phyloP scores from a whole-genome alignment of 2,888 invertebrate genomes.

The Synanthedon vespiformis region DNA sequence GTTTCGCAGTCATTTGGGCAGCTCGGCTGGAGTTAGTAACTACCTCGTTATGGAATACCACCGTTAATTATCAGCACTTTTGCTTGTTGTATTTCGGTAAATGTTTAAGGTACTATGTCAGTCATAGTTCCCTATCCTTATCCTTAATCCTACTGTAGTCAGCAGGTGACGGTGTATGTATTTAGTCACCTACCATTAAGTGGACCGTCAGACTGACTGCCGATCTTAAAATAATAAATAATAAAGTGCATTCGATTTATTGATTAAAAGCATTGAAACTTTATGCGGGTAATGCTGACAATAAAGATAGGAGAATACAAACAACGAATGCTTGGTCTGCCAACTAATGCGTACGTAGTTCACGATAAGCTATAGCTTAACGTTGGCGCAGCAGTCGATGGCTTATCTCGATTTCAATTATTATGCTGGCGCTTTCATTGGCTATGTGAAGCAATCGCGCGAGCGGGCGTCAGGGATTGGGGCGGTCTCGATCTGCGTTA shows the following conservation, averaged over 20 bases:
- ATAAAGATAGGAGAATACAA: slow-evolving; percentile 49
- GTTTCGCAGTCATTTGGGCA: too few species aligned
- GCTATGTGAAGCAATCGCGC: slow-evolving; percentile 33
- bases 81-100: too few species aligned
- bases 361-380: slow-evolving; percentile 61
- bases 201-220: too few species aligned
- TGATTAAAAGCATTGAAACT: neutral
- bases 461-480: slow-evolving; percentile 11
- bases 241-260: neutral
- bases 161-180: too few species aligned
- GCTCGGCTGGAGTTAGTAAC: too few species aligned
- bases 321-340: slow-evolving; percentile 44
- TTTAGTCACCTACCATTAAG: too few species aligned
- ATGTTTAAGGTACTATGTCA: too few species aligned
- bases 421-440: slow-evolving; percentile 62
- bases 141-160: too few species aligned
- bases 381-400: slow-evolving; percentile 56
- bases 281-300: slow-evolving; percentile 25
- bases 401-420: slow-evolving; percentile 69
- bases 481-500: slow-evolving; percentile 42
- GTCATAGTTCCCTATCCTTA: too few species aligned
- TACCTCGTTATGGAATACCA: too few species aligned
- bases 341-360: slow-evolving; percentile 52
- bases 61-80: too few species aligned
- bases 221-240: too few species aligned